A percentile compares a stretch with the other conserved stretches of the same genome.
Conservation (phyloP, 2,113 vertebrate genomes). For the Ochotona princeps region DNA sequence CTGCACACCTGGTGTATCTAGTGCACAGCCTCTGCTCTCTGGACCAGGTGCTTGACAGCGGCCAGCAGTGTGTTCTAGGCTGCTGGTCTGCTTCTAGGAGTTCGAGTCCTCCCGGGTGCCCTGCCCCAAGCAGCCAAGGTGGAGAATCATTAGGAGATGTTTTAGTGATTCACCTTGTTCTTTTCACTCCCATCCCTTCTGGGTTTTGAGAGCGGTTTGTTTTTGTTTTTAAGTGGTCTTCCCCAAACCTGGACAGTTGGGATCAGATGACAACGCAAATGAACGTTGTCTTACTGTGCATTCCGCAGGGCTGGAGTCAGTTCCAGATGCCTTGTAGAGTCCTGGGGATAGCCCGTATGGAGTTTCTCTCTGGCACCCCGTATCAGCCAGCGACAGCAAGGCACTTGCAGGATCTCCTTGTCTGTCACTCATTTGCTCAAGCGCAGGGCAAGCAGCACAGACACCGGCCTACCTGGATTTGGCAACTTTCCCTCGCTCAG, state of each 20-base stretch:
- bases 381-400: not conserved
- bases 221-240: not conserved
- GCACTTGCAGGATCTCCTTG: no score
- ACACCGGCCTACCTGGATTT: not conserved
- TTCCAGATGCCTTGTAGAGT: not conserved
- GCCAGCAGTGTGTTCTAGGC: not conserved
- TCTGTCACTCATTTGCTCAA: not conserved
- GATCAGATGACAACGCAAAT: not conserved
- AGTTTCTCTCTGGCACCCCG: constrained; percentile 17
- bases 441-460: no score
- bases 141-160: not conserved
- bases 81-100: not conserved
- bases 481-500: not conserved
- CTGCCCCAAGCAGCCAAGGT: no score
- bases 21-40: not conserved
- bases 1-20: not conserved
- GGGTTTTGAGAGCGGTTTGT: not conserved
- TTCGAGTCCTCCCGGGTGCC: not conserved
- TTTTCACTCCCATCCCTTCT: not conserved
- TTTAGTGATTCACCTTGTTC: not conserved
- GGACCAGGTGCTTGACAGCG: not conserved
- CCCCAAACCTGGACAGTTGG: not conserved
- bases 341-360: not conserved
- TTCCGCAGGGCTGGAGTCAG: not conserved
- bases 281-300: not conserved